Evolutionary conservation across 2,888 invertebrate genomes (phyloP).

Genomic region (Lasius fuliginosus): DNA sequence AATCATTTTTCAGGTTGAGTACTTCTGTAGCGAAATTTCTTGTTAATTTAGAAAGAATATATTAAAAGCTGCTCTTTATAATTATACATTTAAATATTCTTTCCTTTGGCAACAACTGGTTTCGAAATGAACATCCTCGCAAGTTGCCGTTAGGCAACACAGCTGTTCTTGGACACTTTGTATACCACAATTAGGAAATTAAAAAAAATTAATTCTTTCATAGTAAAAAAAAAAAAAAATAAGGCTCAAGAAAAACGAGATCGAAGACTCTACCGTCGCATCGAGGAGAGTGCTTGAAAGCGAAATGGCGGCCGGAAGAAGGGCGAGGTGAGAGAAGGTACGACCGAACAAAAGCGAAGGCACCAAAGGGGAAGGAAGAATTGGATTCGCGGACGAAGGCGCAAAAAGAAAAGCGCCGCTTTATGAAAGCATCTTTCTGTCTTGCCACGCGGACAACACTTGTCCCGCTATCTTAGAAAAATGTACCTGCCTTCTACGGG

Average conservation of each 20-base stretch:
- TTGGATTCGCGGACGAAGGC: constrained; percentile 64
- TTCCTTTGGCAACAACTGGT: neutral
- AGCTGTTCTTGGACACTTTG: neutral
- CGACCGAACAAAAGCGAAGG: constrained; percentile 49
- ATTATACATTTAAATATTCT: neutral
- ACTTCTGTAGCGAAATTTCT: neutral
- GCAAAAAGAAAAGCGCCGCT: constrained; percentile 66
- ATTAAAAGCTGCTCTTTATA: neutral
- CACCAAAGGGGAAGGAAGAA: constrained; percentile 57
- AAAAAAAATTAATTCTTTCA: constrained; percentile 25
- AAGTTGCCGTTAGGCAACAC: neutral
- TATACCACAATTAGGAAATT: constrained; percentile 7
- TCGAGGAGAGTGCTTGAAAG: constrained; percentile 21
- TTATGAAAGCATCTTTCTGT: constrained; percentile 72
- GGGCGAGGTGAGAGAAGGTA: constrained; percentile 36
- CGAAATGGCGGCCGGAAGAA: constrained; percentile 40
- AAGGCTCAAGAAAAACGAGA: constrained; percentile 22
- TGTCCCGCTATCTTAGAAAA: constrained; percentile 44
- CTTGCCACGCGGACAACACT: constrained; percentile 41
- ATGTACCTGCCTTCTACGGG: constrained; percentile 7
- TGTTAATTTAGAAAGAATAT: neutral
- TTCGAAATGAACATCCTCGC: constrained; percentile 8
- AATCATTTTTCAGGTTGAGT: neutral
- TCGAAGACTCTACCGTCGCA: constrained; percentile 34
- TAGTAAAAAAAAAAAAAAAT: constrained; percentile 30